These are phyloP conservation scores for Trichoplusia ni DNA, from an alignment of 1,140 invertebrate species.

Conservation along the genomic window DNA sequence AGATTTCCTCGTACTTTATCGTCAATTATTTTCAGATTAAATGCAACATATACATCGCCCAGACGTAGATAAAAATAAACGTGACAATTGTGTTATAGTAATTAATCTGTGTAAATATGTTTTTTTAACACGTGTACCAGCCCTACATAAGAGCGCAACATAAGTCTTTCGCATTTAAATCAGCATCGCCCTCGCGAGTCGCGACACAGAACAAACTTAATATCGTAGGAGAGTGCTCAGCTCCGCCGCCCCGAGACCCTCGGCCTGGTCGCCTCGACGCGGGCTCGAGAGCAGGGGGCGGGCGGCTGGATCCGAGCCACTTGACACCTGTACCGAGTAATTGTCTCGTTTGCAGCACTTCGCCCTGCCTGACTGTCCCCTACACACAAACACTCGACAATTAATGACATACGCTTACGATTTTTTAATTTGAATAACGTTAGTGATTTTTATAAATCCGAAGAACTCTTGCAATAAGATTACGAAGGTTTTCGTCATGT, in stretches of 20 bases:
- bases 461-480: no score
- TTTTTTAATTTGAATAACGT: no score
- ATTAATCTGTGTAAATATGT: no score
- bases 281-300: neutral
- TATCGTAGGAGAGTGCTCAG: slow-evolving; percentile 26
- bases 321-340: slow-evolving; percentile 6
- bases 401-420: neutral
- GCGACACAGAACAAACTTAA: slow-evolving; percentile 56
- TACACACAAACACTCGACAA: neutral
- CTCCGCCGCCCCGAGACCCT: neutral
- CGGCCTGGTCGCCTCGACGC: neutral
- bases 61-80: no score
- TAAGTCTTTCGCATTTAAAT: slow-evolving; percentile 48
- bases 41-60: no score
- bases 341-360: neutral
- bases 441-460: no score
- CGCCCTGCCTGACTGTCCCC: neutral
- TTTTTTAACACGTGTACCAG: no score
- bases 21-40: no score
- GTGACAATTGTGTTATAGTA: no score
- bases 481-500: no score
- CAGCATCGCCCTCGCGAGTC: slow-evolving; percentile 25
- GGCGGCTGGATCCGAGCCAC: neutral
- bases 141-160: slow-evolving; percentile 22
- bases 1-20: no score